Evolutionary conservation across 2,797 vertebrate genomes (phyloP).

Genomic region (Setipinna tenuifilis): DNA sequence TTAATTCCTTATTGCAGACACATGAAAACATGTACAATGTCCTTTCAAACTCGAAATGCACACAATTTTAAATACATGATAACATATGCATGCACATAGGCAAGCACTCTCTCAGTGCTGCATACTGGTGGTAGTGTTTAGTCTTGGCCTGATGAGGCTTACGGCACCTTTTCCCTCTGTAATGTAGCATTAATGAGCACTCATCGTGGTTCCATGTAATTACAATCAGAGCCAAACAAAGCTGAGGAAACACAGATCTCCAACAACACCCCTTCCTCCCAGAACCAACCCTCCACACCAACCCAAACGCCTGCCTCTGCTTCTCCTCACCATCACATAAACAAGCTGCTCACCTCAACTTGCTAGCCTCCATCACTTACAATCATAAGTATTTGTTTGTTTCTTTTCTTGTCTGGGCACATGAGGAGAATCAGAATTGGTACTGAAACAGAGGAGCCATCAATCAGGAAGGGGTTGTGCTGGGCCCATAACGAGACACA

Average conservation of each 20-base stretch:
- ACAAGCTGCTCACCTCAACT: conserved; percentile 62
- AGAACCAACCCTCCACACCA: conserved; percentile 23
- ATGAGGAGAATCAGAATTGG: conserved; percentile 52
- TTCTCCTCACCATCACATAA: conserved; percentile 59
- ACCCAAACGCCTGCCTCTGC: conserved; percentile 60
- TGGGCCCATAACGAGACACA: conserved; percentile 46
- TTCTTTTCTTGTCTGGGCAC: conserved; percentile 63
- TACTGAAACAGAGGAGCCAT: conserved; percentile 61
- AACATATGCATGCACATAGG: too few relatives aligned
- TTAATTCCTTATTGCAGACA: background rate
- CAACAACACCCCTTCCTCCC: conserved; percentile 59
- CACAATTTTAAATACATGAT: conserved; percentile 48
- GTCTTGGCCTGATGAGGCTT: conserved; percentile 59
- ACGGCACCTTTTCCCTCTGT: conserved; percentile 29
- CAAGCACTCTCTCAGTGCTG: background rate
- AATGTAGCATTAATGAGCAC: conserved; percentile 38
- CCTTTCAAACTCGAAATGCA: background rate
- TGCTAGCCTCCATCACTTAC: conserved; percentile 72
- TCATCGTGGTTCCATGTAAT: conserved; percentile 53
- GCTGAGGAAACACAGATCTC: conserved; percentile 64
- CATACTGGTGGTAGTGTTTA: conserved; percentile 56
- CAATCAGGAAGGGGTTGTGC: conserved; percentile 47
- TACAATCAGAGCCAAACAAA: conserved; percentile 44
- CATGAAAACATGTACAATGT: background rate
- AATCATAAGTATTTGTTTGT: conserved; percentile 80